Evolutionary conservation across 2,797 vertebrate species (phyloP), one percentile per base, ranked within the genome.

Genomic region (Sylvilagus floridanus): DNA sequence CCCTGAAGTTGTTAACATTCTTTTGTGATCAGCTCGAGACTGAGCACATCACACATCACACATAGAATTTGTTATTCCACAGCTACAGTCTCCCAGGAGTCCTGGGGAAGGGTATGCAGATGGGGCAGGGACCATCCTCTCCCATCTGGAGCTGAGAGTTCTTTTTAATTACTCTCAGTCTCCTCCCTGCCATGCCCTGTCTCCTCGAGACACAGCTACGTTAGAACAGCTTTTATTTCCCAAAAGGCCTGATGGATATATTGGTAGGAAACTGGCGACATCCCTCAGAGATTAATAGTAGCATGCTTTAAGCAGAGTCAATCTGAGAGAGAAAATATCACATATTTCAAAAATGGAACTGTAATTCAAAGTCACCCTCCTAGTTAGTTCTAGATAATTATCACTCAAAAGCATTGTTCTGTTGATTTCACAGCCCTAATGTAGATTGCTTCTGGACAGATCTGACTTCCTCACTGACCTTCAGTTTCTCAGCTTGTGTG

Each of bases 121-220:
- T 0, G 10, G 68, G 47, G 24, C 63, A 84, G 50, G 21, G 17
- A 79, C 16, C 54, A 87, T 0, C 21, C 19, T 60, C 22, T 73
- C 82, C 88, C n/a, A 37, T n/a, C 35, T 54, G 50, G 90, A 63
- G 69, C 69, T 42, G 2, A 19, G 52, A 90, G 57, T 68, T 94
- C 57, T 19, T 77, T 96, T 97, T 97, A 96, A 93, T 96, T 95
- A 95, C 63, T 92, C 62, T 91, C 68, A 47, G 7, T 65, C 82
- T 37, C 90, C 50, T 95, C 62, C 30, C 68, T 21, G 37, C 32
- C 24, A 79, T 9, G 35, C 66, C 73, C 86, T 28, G 50, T 35
- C 92, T 75, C 66, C 75, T 91, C 72, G 72, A 66, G 28, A 85
- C 10, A 21, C 1, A 63, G 82, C 63, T 93, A 84, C 97, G 13